phyloP scores from a whole-genome alignment of 2,113 vertebrate genomes.

The Corythoichthys intestinalis region DNA sequence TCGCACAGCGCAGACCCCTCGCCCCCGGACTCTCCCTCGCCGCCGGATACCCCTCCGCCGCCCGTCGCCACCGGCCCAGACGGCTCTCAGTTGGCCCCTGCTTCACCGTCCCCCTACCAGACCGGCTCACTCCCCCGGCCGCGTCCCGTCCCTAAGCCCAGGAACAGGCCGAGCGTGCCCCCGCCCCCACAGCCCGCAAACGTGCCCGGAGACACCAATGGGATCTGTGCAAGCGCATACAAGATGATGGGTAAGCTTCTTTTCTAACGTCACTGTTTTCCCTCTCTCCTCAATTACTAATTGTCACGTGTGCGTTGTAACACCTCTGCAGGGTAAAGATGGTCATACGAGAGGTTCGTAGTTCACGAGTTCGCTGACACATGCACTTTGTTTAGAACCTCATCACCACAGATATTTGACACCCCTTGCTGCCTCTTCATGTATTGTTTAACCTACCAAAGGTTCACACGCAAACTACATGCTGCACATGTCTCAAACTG shows the following conservation, averaged over 20 bases:
- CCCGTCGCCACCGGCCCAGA: conserved; percentile 57
- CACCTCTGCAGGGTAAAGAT: conserved; percentile 84
- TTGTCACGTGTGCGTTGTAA: conserved; percentile 60
- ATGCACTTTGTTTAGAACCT: conserved; percentile 36
- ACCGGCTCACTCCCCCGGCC: conserved; percentile 80
- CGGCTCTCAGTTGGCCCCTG: conserved; percentile 25
- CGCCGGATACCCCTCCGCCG: conserved; percentile 84
- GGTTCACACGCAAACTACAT: not conserved
- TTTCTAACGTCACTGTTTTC: not conserved
- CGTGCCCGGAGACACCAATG: conserved; percentile 41
- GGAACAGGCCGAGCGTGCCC: conserved; percentile 86
- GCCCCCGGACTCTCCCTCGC: conserved; percentile 83
- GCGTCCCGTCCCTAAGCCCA: conserved; percentile 86
- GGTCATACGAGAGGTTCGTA: conserved; percentile 84
- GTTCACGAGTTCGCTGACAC: conserved; percentile 46
- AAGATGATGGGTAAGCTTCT: conserved; percentile 81
- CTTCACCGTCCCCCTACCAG: conserved; percentile 62
- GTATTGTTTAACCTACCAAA: not conserved
- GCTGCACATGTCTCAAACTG: not conserved
- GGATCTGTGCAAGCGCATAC: conserved; percentile 68
- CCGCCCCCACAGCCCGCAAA: conserved; percentile 85
- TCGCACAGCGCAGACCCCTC: conserved; percentile 71
- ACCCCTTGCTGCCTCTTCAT: conserved; percentile 32
- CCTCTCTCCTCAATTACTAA: conserved; percentile 10
- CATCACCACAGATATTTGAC: conserved; percentile 40